Percentiles rank a stretch among this genome's conserved stretches.
Conservation (phyloP, 64 coral and sea anemone species). For the Actinia tenebrosa region DNA sequence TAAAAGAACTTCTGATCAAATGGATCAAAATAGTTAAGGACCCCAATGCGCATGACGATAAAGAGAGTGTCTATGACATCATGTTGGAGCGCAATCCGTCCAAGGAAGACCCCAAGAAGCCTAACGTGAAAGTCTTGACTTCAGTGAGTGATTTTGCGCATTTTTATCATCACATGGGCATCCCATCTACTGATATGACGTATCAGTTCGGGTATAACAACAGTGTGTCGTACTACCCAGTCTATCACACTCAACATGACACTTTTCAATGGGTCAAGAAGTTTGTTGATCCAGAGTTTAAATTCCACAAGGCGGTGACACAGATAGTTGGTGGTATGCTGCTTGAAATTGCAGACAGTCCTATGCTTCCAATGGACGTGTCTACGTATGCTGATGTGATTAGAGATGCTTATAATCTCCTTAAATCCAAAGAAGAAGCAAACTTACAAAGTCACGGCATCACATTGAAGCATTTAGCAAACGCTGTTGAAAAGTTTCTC, state of each 20-base stretch:
- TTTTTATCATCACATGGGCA: constrained; percentile 59
- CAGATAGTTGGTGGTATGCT: constrained; percentile 58
- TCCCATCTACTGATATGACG: constrained; percentile 59
- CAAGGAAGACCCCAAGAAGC: constrained; percentile 19
- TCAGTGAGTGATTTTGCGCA: constrained; percentile 68
- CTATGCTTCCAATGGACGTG: constrained; percentile 55
- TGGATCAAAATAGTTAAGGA: constrained; percentile 76
- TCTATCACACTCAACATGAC: constrained; percentile 82
- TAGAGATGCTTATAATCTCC: not conserved
- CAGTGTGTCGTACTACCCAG: constrained; percentile 44
- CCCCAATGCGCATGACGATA: constrained; percentile 68
- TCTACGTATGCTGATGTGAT: constrained; percentile 42
- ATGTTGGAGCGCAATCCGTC: constrained; percentile 66
- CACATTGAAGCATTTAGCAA: constrained; percentile 27
- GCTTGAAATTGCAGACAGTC: constrained; percentile 44
- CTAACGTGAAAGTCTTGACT: constrained; percentile 39
- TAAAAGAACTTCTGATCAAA: constrained; percentile 17
- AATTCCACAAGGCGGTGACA: constrained; percentile 59
- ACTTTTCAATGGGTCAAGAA: constrained; percentile 74
- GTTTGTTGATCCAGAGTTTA: constrained; percentile 69
- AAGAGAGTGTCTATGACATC: constrained; percentile 67
- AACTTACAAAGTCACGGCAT: constrained; percentile 12
- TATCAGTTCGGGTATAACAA: constrained; percentile 43
- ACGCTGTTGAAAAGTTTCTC: constrained; percentile 55
- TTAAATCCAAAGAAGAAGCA: not conserved